A percentile compares a stretch with the other conserved stretches of the same genome.
Evolutionary conservation across 2,888 invertebrate genomes (phyloP).

Genomic region (Melanchra persicariae): DNA sequence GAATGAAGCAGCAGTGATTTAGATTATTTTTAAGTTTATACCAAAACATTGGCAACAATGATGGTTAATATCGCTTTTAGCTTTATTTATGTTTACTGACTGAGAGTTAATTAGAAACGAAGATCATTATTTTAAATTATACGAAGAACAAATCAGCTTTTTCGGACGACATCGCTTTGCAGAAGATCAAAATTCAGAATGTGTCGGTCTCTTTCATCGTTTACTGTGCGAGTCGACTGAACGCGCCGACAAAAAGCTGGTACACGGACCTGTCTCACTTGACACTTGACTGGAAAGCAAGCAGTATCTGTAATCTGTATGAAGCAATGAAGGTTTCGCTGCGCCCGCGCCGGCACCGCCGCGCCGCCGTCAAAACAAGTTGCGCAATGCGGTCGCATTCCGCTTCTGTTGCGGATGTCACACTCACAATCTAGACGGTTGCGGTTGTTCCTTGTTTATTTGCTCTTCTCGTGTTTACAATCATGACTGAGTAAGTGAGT

Average conservation of each 20-base stretch:
- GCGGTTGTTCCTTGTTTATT: conserved; percentile 67
- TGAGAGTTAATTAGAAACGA: neutral
- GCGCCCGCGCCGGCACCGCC: conserved; percentile 56
- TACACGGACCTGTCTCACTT: conserved; percentile 57
- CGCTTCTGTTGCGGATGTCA: conserved; percentile 73
- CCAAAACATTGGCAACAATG: conserved; percentile 36
- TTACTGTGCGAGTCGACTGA: conserved; percentile 16
- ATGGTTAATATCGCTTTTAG: conserved; percentile 1
- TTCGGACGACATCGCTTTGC: neutral
- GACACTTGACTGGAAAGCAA: conserved; percentile 65
- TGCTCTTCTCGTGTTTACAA: conserved; percentile 37
- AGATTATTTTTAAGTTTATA: conserved; percentile 32
- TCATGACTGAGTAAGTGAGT: neutral
- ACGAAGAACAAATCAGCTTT: conserved; percentile 1
- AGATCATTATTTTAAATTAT: neutral
- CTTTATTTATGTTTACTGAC: conserved; percentile 5
- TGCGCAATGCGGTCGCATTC: conserved; percentile 85
- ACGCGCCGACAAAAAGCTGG: conserved; percentile 45
- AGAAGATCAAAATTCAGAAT: conserved; percentile 1
- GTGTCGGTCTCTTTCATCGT: neutral
- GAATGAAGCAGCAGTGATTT: conserved; percentile 11
- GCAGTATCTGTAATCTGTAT: conserved; percentile 69
- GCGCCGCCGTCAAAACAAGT: conserved; percentile 81
- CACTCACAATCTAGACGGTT: conserved; percentile 64
- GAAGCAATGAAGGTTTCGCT: conserved; percentile 76